Conservation (phyloP, 2,113 vertebrate genomes). For the Pontoporia blainvillei region DNA sequence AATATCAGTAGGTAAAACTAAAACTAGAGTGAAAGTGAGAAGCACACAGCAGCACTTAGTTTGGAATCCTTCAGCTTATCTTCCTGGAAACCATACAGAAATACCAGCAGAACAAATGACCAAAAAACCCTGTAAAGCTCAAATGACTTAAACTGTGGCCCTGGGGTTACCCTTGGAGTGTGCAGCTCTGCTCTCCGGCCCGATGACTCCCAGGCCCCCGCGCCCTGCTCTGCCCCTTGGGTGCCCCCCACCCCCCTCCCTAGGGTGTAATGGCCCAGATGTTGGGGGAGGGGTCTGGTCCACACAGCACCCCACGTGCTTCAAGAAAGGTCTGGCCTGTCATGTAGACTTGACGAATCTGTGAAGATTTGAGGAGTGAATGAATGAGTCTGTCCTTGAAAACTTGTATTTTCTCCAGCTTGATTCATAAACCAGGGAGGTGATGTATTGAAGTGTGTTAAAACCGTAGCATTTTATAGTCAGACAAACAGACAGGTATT, state of each 20-base stretch:
- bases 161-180: not conserved
- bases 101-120: not conserved
- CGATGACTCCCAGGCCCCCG: rapidly evolving
- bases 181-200: not conserved
- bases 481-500: not conserved
- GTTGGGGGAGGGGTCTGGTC: not conserved
- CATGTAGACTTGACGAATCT: not conserved
- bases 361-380: too few relatives aligned
- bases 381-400: not conserved
- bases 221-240: not conserved
- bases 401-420: not conserved
- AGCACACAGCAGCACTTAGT: rapidly evolving
- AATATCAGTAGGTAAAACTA: not conserved
- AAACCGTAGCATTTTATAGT: not conserved
- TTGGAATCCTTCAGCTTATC: not conserved
- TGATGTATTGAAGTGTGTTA: rapidly evolving
- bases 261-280: too few relatives aligned
- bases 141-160: not conserved
- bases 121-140: rapidly evolving
- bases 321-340: not conserved
- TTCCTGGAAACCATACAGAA: not conserved
- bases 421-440: not conserved
- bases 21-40: not conserved
- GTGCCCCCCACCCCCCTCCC: too few relatives aligned
- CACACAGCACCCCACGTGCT: not conserved